Base-by-base conservation (phyloP, 2,797 vertebrate species). In the Danio aesculapii region DNA sequence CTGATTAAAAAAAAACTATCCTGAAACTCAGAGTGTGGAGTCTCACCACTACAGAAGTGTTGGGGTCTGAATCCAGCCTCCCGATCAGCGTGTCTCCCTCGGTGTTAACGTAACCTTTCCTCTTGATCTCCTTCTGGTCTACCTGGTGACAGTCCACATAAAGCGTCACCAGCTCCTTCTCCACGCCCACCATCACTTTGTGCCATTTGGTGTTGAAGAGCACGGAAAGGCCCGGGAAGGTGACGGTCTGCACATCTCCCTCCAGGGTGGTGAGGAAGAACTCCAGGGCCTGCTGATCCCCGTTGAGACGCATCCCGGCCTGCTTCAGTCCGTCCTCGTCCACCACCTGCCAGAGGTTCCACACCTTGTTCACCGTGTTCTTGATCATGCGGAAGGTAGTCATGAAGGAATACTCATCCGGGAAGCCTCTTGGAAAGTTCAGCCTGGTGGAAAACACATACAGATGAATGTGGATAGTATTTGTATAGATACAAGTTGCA, bases 191-290 rank as follows among this genome's bases (percentile, higher is more conserved):
- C 94, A 95, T 95, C 84, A 95, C 94, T 87, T 95, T 95, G 89
- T 95, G 94, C 95, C 95, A 95, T 84, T 93, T 94, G 78, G 94
- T 95, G 89, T 95, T 95, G 87, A 95, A 95, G 85, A 95, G 92
- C 76, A 94, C 92, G 0, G 94, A 95, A 0, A 95, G 90, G 41
- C 94, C 95, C 0, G 91, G 92, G 84, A 95, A 95, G 80, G 84
- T 92, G 79, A 93, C 94, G 0, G 93, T 94, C 90, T 95, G 95
- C 75, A 95, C 88, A 82, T 89, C 90, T 72, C 94, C 93, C 0
- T 95, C 94, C 0, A 91, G 85, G 1, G 93, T 93, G 87, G 91
- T 94, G 62, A 95, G 92, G 89, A 94, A 95, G 89, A 95, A 95
- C 88, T 95, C 95, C 81, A 95, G 88, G 3, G 94, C 89, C 90